Evolutionary conservation across 2,797 vertebrate species (phyloP), one percentile per base, ranked within the genome.

Genomic region (Moxostoma hubbsi): DNA sequence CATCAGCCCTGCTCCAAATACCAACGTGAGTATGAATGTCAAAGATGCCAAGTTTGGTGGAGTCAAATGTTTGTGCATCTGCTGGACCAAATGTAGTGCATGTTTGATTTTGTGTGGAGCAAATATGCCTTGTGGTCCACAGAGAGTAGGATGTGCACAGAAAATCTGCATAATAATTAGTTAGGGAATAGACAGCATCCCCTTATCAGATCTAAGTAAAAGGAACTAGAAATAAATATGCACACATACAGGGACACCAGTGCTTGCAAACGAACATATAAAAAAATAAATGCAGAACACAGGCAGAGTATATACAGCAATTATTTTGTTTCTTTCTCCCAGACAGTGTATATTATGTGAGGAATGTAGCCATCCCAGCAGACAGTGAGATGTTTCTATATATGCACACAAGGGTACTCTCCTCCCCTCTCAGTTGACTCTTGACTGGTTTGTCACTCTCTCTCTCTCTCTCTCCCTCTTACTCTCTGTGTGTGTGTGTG

Each of bases 161-260:
- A 77, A 2, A 84, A 84, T 80, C 83, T 83, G 81, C 82, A 85
- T 84, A 80, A 80, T 83, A 84, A 85, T 83, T 83, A 84, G 81
- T 80, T 58, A n/a, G 84, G 84, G 76, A 85, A 82, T 84, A 82
- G 80, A 79, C 77, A 65, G 71, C 72, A 81, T 75, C 79, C 76
- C 81, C 84, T 77, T 77, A 85, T 84, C 81, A 84, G 79, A 80
- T 87, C 81, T 77, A 59, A 81, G 66, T 58, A 59, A 77, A 61
- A 84, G 36, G 65, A 46, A 6, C 7, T 9, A 61, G 66, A 82
- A 72, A 84, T 24, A 72, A 72, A 80, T 24, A 90, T 89, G 89
- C 65, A 75, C 50, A 53, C 18, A 51, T 50, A 61, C 74, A 58
- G 13, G 5, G 59, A 72, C 43, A 59, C 16, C 49, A 64, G 13